Evolutionary conservation across 2,797 vertebrate genomes (phyloP).

Genomic region (Huso huso): DNA sequence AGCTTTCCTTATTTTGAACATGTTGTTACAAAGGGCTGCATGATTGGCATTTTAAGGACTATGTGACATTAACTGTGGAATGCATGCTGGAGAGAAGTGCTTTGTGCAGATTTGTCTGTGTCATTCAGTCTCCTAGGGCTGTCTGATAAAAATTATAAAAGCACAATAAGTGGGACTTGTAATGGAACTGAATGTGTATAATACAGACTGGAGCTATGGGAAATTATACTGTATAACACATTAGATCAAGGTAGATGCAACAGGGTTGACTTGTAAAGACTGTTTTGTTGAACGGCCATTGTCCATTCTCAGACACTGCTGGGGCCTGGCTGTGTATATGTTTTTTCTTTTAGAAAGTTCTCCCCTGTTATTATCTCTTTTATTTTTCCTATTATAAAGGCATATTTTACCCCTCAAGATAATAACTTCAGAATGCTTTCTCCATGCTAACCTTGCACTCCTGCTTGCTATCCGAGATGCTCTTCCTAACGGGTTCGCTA

Average conservation of each 20-base stretch:
- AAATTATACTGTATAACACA: no score
- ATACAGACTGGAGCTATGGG: no score
- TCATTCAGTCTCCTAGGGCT: not conserved
- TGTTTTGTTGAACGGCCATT: no score
- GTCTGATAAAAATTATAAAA: not conserved
- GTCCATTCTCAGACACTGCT: constrained; percentile 26
- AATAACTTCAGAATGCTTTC: constrained; percentile 21
- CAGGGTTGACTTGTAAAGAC: no score
- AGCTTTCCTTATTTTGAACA: not conserved
- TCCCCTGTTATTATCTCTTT: constrained; percentile 22
- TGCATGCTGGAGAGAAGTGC: not conserved
- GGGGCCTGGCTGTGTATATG: constrained; percentile 12
- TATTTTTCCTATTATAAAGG: constrained; percentile 21
- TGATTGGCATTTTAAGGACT: not conserved
- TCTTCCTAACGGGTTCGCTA: constrained; percentile 6
- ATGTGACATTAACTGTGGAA: constrained; percentile 1
- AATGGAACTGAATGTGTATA: not conserved
- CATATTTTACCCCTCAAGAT: not conserved
- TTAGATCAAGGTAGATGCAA: no score
- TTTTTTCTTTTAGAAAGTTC: constrained; percentile 19
- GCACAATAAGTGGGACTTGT: not conserved
- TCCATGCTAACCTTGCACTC: constrained; percentile 66
- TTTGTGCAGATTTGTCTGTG: not conserved
- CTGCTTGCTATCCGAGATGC: constrained; percentile 38
- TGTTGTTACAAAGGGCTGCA: constrained; percentile 8